Conservation (phyloP, 2,888 invertebrate genomes). For the Plagodis dolabraria region DNA sequence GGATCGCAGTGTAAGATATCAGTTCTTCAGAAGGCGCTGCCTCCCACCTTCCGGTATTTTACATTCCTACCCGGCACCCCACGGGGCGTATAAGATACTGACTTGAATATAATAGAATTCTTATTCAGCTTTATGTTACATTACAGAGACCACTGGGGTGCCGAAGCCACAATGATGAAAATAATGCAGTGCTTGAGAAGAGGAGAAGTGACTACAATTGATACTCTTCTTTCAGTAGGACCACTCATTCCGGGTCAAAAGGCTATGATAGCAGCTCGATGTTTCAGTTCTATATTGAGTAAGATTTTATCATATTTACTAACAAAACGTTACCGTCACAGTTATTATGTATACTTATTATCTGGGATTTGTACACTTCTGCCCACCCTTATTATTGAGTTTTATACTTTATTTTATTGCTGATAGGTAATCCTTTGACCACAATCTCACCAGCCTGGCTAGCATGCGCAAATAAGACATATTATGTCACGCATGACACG, state of each 20-base stretch:
- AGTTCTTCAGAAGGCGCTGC: too few relatives aligned
- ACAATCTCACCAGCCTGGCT: too few relatives aligned
- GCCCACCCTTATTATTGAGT: too few relatives aligned
- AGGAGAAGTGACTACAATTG: conserved; percentile 43
- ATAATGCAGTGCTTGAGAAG: conserved; percentile 47
- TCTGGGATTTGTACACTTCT: too few relatives aligned
- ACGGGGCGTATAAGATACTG: neutral
- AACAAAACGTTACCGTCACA: too few relatives aligned
- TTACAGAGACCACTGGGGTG: conserved; percentile 70
- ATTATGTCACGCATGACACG: too few relatives aligned
- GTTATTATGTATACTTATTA: too few relatives aligned
- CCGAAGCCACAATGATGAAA: conserved; percentile 69
- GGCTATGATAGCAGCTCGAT: conserved; percentile 60
- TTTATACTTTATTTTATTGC: too few relatives aligned
- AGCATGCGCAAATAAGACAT: too few relatives aligned
- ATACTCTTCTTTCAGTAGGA: conserved; percentile 50
- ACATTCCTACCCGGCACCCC: neutral
- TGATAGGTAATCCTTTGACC: too few relatives aligned
- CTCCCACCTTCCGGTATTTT: too few relatives aligned
- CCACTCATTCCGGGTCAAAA: conserved; percentile 51
- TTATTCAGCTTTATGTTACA: neutral
- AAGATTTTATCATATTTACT: conserved; percentile 36
- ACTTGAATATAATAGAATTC: neutral
- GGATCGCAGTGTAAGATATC: too few relatives aligned
- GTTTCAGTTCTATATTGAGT: conserved; percentile 73